Base-by-base conservation (phyloP, 1,140 invertebrate species). In the Harlomillsia oculata region DNA sequence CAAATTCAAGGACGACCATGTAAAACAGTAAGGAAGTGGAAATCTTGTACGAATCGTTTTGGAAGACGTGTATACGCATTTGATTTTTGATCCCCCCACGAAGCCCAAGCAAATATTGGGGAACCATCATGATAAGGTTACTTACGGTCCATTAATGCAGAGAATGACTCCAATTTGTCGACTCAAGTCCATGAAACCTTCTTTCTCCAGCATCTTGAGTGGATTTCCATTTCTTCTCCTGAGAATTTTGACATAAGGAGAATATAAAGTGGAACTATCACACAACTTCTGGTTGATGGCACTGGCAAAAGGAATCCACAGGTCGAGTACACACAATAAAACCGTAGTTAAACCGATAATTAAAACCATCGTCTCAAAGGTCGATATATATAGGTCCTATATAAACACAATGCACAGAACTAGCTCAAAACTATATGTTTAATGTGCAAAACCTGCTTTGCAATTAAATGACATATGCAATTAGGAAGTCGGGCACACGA, bases 121-220 rank as follows among this genome's bases (percentile, higher is more conserved):
- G 2, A 8, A 29, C 8, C 5, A 14, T 3, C 3, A n/a, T 34
- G 32, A 34, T 8, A 34, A 9, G 32, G n/a, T 34, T 8, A 34
- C 45, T 48, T 48, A 48, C 45, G 45, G 29, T 34, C 45, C 45
- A 48, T 48, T 48, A 13, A 48, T 3, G 6, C 45, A 48, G 23
- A 48, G 14, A 11, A 48, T 48, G 25, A 48, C 28, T 16, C 8
- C 18, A 1, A 5, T 50, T 2, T 37, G 3, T 2, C 6, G 16
- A n/a, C 18, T 37, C 1, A 50, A n/a, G 26, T 39, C 23, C 5
- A 37, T 26, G n/a, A 36, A 50, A 13, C 48, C 34, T 20, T n/a
- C 39, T 5, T n/a, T 23, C 2, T 13, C 1, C n/a, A 37, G 20
- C 20, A 23, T 1, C 26, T 20, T 25, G 6, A 26, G 9, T 14